phyloP scores from a whole-genome alignment of 1,140 invertebrate species.

The Meteorus sp. region DNA sequence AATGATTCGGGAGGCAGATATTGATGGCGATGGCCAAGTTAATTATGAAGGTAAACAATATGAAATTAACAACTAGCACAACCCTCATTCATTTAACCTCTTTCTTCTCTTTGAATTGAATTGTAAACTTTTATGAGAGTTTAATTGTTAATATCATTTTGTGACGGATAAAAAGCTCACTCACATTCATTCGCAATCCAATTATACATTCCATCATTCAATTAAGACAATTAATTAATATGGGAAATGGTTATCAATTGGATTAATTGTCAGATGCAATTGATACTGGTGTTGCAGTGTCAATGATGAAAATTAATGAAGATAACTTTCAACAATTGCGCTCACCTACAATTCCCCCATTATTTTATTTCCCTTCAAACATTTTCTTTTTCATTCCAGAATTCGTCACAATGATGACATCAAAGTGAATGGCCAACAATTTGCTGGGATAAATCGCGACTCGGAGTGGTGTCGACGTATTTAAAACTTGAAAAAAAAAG shows the following conservation, averaged over 20 bases:
- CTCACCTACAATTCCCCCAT: neutral
- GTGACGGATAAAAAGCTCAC: too few relatives aligned
- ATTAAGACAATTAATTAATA: too few relatives aligned
- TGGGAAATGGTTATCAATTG: too few relatives aligned
- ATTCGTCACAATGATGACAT: slow-evolving; percentile 99
- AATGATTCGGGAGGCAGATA: slow-evolving; percentile 98
- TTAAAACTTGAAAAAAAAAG: slow-evolving; percentile 43
- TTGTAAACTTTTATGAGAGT: too few relatives aligned
- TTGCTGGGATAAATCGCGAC: slow-evolving; percentile 57
- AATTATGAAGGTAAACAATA: slow-evolving; percentile 91
- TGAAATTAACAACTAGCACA: too few relatives aligned
- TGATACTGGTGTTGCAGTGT: too few relatives aligned
- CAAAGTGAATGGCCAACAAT: slow-evolving; percentile 78
- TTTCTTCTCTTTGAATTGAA: neutral
- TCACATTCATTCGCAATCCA: too few relatives aligned
- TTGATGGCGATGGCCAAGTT: slow-evolving; percentile 98
- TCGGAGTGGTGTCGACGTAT: slow-evolving; percentile 60
- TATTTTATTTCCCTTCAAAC: slow-evolving; percentile 7
- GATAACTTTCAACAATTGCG: slow-evolving; percentile 4
- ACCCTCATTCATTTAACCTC: slow-evolving; percentile 41
- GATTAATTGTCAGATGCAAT: too few relatives aligned
- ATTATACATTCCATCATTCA: too few relatives aligned
- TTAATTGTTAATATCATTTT: too few relatives aligned
- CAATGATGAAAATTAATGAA: too few relatives aligned
- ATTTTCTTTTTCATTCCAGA: slow-evolving; percentile 72